A percentile compares a stretch with the other conserved stretches of the same genome.
Conservation (phyloP, 2,797 vertebrate genomes). For the Cichlasoma orientale region DNA sequence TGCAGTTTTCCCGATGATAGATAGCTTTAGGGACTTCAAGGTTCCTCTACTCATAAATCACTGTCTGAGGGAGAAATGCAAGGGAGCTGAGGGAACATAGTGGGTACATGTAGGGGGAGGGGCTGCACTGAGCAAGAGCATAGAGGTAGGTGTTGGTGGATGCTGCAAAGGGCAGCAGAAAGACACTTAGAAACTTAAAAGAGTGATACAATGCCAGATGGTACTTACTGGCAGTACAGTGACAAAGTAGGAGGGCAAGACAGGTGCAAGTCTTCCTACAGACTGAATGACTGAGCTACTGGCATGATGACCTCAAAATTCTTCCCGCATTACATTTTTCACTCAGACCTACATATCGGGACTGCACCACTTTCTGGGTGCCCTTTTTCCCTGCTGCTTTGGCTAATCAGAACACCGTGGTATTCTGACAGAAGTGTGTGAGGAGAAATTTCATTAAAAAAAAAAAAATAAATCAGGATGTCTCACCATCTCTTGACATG, state of each 20-base stretch:
- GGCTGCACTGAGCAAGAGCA: slow-evolving; percentile 42
- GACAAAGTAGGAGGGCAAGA: slow-evolving; percentile 36
- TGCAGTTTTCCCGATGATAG: slow-evolving; percentile 85
- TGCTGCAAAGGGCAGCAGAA: slow-evolving; percentile 68
- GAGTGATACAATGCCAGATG: slow-evolving; percentile 52
- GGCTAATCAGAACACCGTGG: slow-evolving; percentile 60
- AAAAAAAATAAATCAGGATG: slow-evolving; percentile 54
- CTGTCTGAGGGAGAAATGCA: slow-evolving; percentile 74
- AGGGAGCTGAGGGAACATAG: slow-evolving; percentile 69
- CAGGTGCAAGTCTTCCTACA: slow-evolving; percentile 47
- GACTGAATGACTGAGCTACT: slow-evolving; percentile 66
- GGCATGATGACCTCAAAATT: slow-evolving; percentile 74
- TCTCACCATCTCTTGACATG: slow-evolving; percentile 88
- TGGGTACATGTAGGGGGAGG: slow-evolving; percentile 58
- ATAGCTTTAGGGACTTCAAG: slow-evolving; percentile 83
- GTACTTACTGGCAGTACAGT: slow-evolving; percentile 32
- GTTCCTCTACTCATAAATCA: slow-evolving; percentile 86
- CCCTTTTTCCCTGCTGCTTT: slow-evolving; percentile 45
- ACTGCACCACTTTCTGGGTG: slow-evolving; percentile 18
- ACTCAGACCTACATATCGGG: slow-evolving; percentile 63
- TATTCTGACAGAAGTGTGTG: slow-evolving; percentile 26
- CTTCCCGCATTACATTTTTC: slow-evolving; percentile 66
- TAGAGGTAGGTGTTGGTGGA: slow-evolving; percentile 50
- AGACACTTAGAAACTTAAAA: slow-evolving; percentile 63
- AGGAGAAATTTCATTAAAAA: slow-evolving; percentile 35